Evolutionary conservation across 2,888 invertebrate species (phyloP), one percentile per base, ranked within the genome.

Genomic region (Phoenoteleia sp.): DNA sequence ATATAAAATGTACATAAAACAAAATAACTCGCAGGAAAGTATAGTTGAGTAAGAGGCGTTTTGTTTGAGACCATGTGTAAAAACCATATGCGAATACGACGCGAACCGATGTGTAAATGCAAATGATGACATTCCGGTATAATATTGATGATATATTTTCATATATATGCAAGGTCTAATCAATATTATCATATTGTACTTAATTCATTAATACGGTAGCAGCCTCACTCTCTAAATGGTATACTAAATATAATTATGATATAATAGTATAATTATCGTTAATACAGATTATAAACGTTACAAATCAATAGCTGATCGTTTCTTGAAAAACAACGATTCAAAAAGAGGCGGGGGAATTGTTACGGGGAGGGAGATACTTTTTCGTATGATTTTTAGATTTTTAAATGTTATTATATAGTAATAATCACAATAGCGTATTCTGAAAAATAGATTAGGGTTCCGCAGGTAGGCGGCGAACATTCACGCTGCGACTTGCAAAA

Each of bases 401-500:
- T 90, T 89, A 86, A 88, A 87, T 91, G 90, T 88, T 91, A 92
- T 92, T 89, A 92, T 93, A 92, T 92, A 92, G 91, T 92, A 92
- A 92, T 93, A 93, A 93, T 93, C 93, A 93, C 93, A 92, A 93
- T 93, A 93, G 92, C 93, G 91, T 93, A 93, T 93, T 93, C 92
- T 93, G 93, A 93, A 93, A 93, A 93, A 93, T 93, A 93, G 93
- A 93, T 92, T 85, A 92, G 93, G 93, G 91, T 91, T 90, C 92
- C 92, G 88, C 90, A 89, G 91, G 92, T 93, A 93, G 92, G 92
- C 91, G 87, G 89, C 92, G 90, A 90, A 92, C 88, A 25, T 76
- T 80, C 64, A 71, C 74, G 67, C 29, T 54, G 79, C 85, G 81
- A 81, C 67, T 81, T 49, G 47, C 15, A 42, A 85, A 79, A 81